A percentile compares a stretch with the other conserved stretches of the same genome.
Evolutionary conservation across 2,888 invertebrate genomes (phyloP).

Genomic region (Dichetophora obliterata): DNA sequence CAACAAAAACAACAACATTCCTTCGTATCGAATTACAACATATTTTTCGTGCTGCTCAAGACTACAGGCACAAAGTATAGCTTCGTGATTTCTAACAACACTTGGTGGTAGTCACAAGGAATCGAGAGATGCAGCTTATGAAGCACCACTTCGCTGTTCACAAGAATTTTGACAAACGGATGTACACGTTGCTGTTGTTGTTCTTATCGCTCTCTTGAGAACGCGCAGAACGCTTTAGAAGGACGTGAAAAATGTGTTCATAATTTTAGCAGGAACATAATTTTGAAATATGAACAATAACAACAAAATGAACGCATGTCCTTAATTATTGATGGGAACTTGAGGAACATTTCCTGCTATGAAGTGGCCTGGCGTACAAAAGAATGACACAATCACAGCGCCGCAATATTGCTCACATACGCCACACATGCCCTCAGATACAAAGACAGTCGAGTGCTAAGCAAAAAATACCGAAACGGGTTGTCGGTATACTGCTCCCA

Average conservation of each 20-base stretch:
- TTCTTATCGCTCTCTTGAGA: neutral
- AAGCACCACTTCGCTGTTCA: constrained; percentile 11
- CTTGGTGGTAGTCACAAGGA: neutral
- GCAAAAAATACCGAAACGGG: too few relatives aligned
- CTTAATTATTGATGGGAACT: constrained; percentile 7
- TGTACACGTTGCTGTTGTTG: constrained; percentile 10
- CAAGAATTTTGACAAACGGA: constrained; percentile 19
- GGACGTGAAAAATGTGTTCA: constrained; percentile 20
- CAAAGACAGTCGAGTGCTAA: neutral
- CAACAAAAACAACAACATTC: neutral
- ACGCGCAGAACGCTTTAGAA: neutral
- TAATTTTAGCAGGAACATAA: constrained; percentile 1
- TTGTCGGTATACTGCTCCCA: too few relatives aligned
- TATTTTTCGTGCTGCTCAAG: constrained; percentile 20
- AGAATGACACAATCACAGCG: neutral
- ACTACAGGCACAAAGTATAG: constrained; percentile 8
- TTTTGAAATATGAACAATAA: neutral
- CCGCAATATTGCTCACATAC: neutral
- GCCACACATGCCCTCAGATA: neutral
- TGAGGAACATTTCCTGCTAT: constrained; percentile 15
- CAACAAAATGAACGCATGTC: constrained; percentile 10
- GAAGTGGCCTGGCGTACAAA: neutral
- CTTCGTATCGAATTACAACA: constrained; percentile 35
- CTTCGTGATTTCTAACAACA: constrained; percentile 22
- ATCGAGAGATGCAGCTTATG: neutral